Base-by-base conservation (phyloP, 2,797 vertebrate species). In the Triplophysa bombifrons region DNA sequence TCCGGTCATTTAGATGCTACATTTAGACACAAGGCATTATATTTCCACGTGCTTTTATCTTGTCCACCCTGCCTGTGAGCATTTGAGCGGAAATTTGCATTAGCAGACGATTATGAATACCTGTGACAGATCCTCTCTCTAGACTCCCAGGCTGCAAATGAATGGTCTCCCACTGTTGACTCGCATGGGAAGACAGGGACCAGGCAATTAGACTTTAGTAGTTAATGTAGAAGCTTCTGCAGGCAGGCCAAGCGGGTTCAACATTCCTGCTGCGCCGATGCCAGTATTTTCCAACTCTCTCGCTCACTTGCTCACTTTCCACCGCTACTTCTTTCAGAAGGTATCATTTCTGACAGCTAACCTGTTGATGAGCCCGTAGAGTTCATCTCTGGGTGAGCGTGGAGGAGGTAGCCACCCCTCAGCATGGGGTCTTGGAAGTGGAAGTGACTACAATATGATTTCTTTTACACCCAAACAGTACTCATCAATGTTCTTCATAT, bases 61-160 rank as follows among this genome's bases (percentile, higher is more conserved):
- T 90, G 90, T 93, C 90, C 90, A 88, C 90, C 89, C 90, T 93
- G 89, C 89, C 85, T 89, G 90, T 87, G 88, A 86, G 85, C 82
- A 50, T 74, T 88, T 83, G 88, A 91, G 91, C 86, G 87, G 87
- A 91, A 92, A 93, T 93, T 93, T 91, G 91, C 92, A 94, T 94
- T 94, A 93, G 91, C 90, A 91, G 90, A 89, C 91, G 91, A 94
- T 93, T 93, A 93, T 93, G 93, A 94, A 93, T 93, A 92, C 92
- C 92, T 93, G 91, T 93, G 93, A 93, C 93, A 93, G 93, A 94
- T 93, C 89, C 90, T 91, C 88, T 89, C 82, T 89, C 80, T 87
- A 77, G 87, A 88, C 92, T 92, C 91, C 91, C 90, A 89, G 90
- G 90, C 90, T 88, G 87, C 89, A 93, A 93, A 93, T 91, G 92